Percentiles rank a stretch among this genome's conserved stretches.
Conservation (phyloP, 2,113 vertebrate genomes). For the Callipepla squamata region DNA sequence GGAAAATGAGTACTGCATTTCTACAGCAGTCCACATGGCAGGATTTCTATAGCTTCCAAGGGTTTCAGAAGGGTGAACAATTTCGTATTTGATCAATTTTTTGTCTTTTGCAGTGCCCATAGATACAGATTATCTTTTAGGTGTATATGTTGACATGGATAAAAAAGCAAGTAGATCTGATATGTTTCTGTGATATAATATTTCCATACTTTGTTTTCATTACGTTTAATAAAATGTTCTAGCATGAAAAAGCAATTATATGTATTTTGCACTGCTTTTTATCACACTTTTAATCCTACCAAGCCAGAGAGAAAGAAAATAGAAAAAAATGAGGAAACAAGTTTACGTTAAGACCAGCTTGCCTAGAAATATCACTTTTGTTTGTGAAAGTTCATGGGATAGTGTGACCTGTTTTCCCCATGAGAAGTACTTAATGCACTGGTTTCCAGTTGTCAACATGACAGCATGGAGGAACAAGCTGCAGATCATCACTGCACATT, state of each 20-base stretch:
- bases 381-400: neutral
- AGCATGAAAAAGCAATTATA: neutral
- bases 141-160: neutral
- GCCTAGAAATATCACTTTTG: neutral
- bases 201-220: neutral
- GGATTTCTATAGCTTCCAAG: slow-evolving; percentile 45
- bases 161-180: neutral
- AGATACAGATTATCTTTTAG: neutral
- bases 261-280: neutral
- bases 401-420: neutral
- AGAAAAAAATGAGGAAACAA: neutral
- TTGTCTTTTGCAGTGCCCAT: neutral
- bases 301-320: neutral
- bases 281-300: neutral
- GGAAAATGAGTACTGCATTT: slow-evolving; percentile 52
- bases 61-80: slow-evolving; percentile 48
- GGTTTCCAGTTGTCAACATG: neutral
- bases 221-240: neutral
- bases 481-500: neutral
- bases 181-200: neutral
- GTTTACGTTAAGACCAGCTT: neutral
- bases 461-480: neutral
- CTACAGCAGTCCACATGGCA: slow-evolving; percentile 37
- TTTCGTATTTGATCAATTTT: neutral
- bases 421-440: neutral